A percentile compares a stretch with the other conserved stretches of the same genome.
phyloP scores from a whole-genome alignment of 2,888 invertebrate species.

The Pherbina coryleti region DNA sequence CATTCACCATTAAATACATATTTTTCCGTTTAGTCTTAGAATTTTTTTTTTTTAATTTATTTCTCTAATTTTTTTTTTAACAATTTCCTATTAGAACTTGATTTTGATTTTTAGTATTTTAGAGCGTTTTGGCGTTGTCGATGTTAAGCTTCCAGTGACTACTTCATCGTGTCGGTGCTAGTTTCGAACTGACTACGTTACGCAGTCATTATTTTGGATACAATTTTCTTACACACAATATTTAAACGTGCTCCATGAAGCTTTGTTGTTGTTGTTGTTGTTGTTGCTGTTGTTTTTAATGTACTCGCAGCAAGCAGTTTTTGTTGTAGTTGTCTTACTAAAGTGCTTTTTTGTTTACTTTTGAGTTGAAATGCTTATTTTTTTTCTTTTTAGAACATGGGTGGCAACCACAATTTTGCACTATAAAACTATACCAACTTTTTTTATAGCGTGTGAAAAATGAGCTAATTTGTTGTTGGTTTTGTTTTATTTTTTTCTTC shows the following conservation, averaged over 20 bases:
- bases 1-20: neutral
- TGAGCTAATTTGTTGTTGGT: no score
- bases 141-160: neutral
- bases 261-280: slow-evolving; percentile 16
- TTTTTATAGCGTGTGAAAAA: no score
- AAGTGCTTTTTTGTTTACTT: slow-evolving; percentile 26
- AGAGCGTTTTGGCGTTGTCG: neutral
- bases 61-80: slow-evolving; percentile 14
- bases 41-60: no score
- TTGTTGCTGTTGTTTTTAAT: slow-evolving; percentile 15
- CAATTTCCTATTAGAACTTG: neutral
- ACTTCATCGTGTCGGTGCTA: slow-evolving; percentile 10
- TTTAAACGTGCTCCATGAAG: slow-evolving; percentile 1
- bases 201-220: slow-evolving; percentile 4
- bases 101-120: neutral
- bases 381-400: neutral
- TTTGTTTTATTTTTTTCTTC: no score
- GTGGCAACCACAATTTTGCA: neutral
- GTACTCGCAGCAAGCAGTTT: neutral
- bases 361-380: neutral
- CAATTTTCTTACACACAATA: slow-evolving; percentile 43
- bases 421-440: no score
- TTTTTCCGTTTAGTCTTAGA: neutral
- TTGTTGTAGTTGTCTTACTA: slow-evolving; percentile 39
- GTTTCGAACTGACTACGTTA: slow-evolving; percentile 17